Evolutionary conservation across 1,140 invertebrate species (phyloP), one percentile per base, ranked within the genome.

Genomic region (Macrosteles quadrilineatus): DNA sequence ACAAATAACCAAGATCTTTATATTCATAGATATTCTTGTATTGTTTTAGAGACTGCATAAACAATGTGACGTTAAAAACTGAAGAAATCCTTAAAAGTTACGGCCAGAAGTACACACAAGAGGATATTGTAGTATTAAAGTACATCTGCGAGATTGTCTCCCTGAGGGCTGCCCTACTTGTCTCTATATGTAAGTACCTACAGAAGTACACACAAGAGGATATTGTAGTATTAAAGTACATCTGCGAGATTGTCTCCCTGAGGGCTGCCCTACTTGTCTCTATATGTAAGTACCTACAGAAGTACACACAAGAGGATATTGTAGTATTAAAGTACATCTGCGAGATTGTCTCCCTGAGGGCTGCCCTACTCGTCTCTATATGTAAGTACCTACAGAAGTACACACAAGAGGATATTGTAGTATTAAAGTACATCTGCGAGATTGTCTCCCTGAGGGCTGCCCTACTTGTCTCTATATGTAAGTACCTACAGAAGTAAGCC

Each of bases 261-360:
- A 83, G 94, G 71, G 92, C 91, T n/a, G 92, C 93, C 50, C 87
- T 91, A 74, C 83, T 96, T 12, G 87, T 92, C 69, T 90, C 92
- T 9, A 85, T 87, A 57, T 90, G 89, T 90, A 80, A 84, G 86
- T 85, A 36, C 4, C 14, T n/a, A n/a, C n/a, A n/a, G n/a, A n/a
- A n/a, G n/a, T n/a, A n/a, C n/a, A n/a, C n/a, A n/a, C n/a, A n/a
- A n/a, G n/a, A n/a, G n/a, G n/a, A n/a, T n/a, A n/a, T n/a, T n/a
- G n/a, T n/a, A n/a, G n/a, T n/a, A n/a, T n/a, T n/a, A n/a, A n/a
- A n/a, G n/a, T n/a, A n/a, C n/a, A n/a, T n/a, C n/a, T n/a, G n/a
- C n/a, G n/a, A n/a, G n/a, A n/a, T n/a, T n/a, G n/a, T n/a, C n/a
- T n/a, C n/a, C n/a, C n/a, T n/a, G n/a, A n/a, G n/a, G n/a, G n/a